Percentiles rank a stretch among this genome's conserved stretches.
Evolutionary conservation across 2,797 vertebrate species (phyloP).

Genomic region (Onychomys arenicola): DNA sequence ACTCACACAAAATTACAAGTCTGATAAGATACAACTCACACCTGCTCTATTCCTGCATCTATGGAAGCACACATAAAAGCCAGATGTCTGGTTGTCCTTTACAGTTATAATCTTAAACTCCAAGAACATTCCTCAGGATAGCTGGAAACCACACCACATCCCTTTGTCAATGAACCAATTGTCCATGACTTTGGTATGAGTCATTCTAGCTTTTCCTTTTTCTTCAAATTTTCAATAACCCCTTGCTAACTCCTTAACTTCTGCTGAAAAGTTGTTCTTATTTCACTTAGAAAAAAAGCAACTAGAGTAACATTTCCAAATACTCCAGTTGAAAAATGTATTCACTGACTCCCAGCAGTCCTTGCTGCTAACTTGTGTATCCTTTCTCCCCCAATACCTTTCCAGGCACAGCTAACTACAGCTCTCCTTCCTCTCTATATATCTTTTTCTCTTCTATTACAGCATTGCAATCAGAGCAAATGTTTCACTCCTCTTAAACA

Average conservation of each 20-base stretch:
- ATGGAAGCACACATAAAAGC: neutral
- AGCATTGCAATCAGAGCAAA: neutral
- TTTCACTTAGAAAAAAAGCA: conserved; percentile 15
- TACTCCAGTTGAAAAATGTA: neutral
- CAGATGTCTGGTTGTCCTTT: neutral
- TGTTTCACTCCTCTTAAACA: neutral
- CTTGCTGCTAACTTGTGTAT: neutral
- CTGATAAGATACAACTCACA: neutral
- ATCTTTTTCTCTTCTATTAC: neutral
- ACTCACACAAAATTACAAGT: neutral
- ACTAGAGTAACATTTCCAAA: neutral
- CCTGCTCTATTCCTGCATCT: neutral
- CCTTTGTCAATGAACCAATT: conserved; percentile 14
- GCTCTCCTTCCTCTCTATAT: neutral
- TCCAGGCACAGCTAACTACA: neutral
- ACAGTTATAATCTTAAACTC: neutral
- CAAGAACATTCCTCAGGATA: neutral
- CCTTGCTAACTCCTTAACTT: neutral
- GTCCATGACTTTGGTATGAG: neutral
- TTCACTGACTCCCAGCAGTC: neutral
- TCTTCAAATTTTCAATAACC: conserved; percentile 11
- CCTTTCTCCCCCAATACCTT: neutral
- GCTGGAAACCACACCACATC: neutral
- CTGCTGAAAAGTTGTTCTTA: neutral
- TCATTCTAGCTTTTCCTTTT: neutral